These are phyloP conservation scores for Pongo pygmaeus DNA, from an alignment of 2,113 vertebrate species.

Conservation along the genomic window DNA sequence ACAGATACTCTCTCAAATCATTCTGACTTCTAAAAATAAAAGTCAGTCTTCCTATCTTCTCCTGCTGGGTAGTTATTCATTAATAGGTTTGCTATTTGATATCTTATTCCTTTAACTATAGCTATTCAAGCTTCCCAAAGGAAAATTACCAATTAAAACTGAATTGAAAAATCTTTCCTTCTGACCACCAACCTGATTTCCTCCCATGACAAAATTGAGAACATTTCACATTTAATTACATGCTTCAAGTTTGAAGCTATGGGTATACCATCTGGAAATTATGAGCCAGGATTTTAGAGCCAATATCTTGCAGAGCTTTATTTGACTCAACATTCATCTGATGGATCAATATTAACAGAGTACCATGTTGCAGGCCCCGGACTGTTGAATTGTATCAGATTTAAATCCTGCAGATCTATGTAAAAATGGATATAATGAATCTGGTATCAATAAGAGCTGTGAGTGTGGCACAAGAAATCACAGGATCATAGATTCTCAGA, in stretches of 20 bases:
- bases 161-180: conserved; percentile 11
- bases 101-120: background rate
- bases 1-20: background rate
- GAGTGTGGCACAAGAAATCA: background rate
- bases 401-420: background rate
- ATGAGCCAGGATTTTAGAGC: background rate
- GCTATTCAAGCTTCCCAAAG: background rate
- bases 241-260: background rate
- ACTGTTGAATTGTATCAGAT: background rate
- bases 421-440: background rate
- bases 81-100: background rate
- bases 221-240: conserved; percentile 38
- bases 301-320: background rate
- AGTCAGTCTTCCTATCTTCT: background rate
- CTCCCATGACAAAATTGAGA: background rate
- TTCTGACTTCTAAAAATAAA: background rate
- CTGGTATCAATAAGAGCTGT: background rate
- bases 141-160: conserved; percentile 50
- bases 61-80: background rate
- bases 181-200: background rate
- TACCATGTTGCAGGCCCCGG: background rate
- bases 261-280: background rate
- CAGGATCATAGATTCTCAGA: background rate
- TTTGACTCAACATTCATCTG: background rate
- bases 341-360: background rate